Base-by-base conservation (phyloP, 2,888 invertebrate genomes). In the Temnothorax ravouxi region DNA sequence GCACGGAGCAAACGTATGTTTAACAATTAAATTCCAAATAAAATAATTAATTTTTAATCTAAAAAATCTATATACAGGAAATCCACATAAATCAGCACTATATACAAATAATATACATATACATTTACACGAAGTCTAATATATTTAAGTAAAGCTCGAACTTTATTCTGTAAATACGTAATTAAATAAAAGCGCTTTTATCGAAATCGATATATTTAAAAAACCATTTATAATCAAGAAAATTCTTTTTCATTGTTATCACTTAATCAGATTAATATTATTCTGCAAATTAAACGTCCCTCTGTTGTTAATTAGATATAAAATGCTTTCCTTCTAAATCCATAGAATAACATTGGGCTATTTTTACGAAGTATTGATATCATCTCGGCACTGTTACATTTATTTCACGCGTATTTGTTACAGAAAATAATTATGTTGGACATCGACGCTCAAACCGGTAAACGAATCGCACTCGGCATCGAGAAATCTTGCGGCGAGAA, bases 371-470 rank as follows among this genome's bases (percentile, higher is more conserved):
- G 1, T 54, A 34, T 15, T 21, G 11, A 29, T 56, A 25, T 72
- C 5, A 11, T 54, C 11, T 47, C 21, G 18, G 13, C 25, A 52
- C 2, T 25, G 25, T 62, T 50, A 41, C 38, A 66, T 38, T 52
- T 44, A 25, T 52, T 50, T 50, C 11, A 15, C 13, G n/a, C 41
- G n/a, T 59, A 59, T 72, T 41, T 52, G 34, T 62, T 85, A 21
- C 84, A 94, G 94, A 94, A 85, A 88, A 86, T 94, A 47, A 89
- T 91, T 59, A 91, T 94, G 83, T 62, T 94, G 21, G 94, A 94
- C 82, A 81, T 92, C 18, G 94, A 94, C 38, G 87, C 83, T 0
- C 89, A 85, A 4, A 83, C 88, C 6, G 92, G 92, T 1, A 89
- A 75, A 21, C 88, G 84, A 3, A 88, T 92, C 4, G 90, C 88